Evolutionary conservation across 2,113 vertebrate genomes (phyloP), one percentile per base, ranked within the genome.

Genomic region (Actenoides lindsayi): DNA sequence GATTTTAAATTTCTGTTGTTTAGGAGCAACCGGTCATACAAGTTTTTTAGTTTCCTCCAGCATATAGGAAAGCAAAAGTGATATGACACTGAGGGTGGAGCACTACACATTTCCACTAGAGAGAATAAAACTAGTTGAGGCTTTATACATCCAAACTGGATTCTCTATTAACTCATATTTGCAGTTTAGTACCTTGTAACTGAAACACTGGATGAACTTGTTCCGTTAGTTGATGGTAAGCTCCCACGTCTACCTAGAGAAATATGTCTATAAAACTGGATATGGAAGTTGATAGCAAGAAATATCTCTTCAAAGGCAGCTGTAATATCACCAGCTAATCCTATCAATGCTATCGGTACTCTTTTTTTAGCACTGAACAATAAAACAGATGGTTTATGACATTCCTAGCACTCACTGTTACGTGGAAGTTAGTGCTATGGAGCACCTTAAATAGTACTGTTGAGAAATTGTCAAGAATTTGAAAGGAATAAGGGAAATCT

Each of bases 1-100:
- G 44, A 23, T n/a, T 13, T 69, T 50, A 53, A 57, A 54, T 16
- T 24, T 53, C 13, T 60, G 15, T 1, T 46, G 10, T 48, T 83
- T 25, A 46, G 54, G 31, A 41, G 12, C 21, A 10, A 42, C 2
- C 27, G 83, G 50, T 51, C 12, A 17, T 37, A 12, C 3, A 42
- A 53, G 8, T 69, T 53, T 53, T 24, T 5, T 54, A 53, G 48
- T 7, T 59, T 82, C 53, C n/a, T 54, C n/a, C 27, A 57, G 44
- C 27, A 68, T 6, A 24, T n/a, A 15, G 6, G 6, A 80, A 57
- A 70, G 20, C 13, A 46, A n/a, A 48, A 50, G 6, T 23, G 8
- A 25, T 30, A 9, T 4, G n/a, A 9, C 4, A 23, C 7, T 0
- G 1, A 63, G 18, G 28, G 5, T 30, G 25, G 33, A 76, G 24